These are phyloP conservation scores for Salminus brasiliensis DNA, from an alignment of 2,113 vertebrate species.

Conservation along the genomic window DNA sequence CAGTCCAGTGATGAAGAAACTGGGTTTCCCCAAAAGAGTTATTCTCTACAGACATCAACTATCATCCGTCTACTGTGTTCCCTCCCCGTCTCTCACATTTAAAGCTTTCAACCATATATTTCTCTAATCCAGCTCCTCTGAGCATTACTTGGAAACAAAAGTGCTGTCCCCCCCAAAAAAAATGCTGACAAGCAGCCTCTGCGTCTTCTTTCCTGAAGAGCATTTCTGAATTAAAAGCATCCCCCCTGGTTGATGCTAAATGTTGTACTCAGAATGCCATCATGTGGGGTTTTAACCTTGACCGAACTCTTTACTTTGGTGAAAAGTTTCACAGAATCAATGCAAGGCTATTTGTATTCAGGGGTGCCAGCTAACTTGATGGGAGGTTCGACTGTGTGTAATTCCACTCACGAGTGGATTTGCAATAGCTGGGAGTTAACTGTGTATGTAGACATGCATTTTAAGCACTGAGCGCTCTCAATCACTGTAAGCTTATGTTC, in stretches of 20 bases:
- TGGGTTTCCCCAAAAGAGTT: constrained; percentile 21
- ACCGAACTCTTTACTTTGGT: constrained; percentile 1
- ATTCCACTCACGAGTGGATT: not conserved
- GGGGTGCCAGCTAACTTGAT: not conserved
- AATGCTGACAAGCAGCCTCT: constrained; percentile 35
- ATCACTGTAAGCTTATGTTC: not conserved
- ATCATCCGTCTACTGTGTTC: constrained; percentile 57
- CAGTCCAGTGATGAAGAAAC: too few relatives aligned
- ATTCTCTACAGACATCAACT: constrained; percentile 46
- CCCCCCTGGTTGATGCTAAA: not conserved
- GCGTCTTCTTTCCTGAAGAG: not conserved
- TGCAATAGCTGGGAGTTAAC: not conserved
- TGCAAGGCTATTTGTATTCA: not conserved
- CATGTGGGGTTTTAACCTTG: constrained; percentile 14
- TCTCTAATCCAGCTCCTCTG: constrained; percentile 48
- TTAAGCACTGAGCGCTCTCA: not conserved
- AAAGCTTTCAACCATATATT: constrained; percentile 46
- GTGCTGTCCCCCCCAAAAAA: constrained; percentile 1
- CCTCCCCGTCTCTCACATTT: constrained; percentile 37
- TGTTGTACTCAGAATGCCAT: not conserved
- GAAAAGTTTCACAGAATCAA: not conserved
- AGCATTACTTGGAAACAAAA: constrained; percentile 39
- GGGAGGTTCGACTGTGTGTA: not conserved
- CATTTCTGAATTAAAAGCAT: not conserved
- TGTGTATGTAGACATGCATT: not conserved